Evolutionary conservation across 2,888 invertebrate genomes (phyloP).

Genomic region (Isotomurus palustris): DNA sequence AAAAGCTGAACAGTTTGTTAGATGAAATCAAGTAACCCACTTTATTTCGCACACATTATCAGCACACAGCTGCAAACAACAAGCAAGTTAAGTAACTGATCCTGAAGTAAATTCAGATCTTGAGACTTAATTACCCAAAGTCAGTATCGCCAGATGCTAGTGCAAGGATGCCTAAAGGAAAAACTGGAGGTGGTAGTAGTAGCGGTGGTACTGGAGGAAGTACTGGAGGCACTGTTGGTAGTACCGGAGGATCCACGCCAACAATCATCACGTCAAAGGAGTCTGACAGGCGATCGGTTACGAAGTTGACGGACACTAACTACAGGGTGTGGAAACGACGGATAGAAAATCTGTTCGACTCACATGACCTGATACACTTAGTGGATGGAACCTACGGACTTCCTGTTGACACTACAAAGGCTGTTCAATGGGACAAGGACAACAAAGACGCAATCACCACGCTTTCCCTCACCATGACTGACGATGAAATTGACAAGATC

Average conservation of each 20-base stretch:
- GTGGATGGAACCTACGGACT: slow-evolving; percentile 18
- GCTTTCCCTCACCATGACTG: slow-evolving; percentile 18
- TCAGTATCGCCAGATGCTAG: too few species aligned
- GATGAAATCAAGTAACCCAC: not conserved
- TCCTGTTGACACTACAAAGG: slow-evolving; percentile 6
- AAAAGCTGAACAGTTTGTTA: not conserved
- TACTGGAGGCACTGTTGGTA: not conserved
- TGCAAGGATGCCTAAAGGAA: too few species aligned
- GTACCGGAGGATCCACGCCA: not conserved
- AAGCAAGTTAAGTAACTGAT: not conserved
- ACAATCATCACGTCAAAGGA: slow-evolving; percentile 10
- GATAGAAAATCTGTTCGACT: slow-evolving; percentile 13
- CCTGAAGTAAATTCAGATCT: not conserved
- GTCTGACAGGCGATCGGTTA: slow-evolving; percentile 18
- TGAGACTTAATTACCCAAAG: too few species aligned
- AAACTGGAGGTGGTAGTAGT: too few species aligned
- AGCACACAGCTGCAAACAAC: not conserved
- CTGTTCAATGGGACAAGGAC: slow-evolving; percentile 21
- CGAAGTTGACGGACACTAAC: slow-evolving; percentile 23
- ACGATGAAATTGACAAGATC: slow-evolving; percentile 23
- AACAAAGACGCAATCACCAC: slow-evolving; percentile 21
- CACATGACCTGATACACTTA: slow-evolving; percentile 16
- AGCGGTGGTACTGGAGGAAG: too few species aligned
- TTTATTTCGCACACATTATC: slow-evolving; percentile 3
- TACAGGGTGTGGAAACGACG: slow-evolving; percentile 30